These are phyloP conservation scores for Xerus inauris DNA, from an alignment of 2,113 vertebrate genomes.

Conservation along the genomic window DNA sequence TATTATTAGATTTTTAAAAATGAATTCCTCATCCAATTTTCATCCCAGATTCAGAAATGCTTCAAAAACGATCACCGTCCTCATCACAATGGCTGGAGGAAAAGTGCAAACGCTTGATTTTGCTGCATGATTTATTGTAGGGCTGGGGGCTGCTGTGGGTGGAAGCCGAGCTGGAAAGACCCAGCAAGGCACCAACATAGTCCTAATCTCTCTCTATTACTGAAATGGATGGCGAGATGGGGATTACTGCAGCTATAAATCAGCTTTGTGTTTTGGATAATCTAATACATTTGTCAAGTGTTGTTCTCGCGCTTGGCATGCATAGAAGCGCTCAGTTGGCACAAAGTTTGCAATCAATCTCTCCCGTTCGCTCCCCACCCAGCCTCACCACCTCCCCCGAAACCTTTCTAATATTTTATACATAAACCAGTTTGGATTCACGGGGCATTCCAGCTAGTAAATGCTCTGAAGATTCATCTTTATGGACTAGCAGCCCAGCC, in stretches of 20 bases:
- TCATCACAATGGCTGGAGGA: not conserved
- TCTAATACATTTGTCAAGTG: constrained; percentile 82
- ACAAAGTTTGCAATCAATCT: constrained; percentile 81
- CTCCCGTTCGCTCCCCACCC: not conserved
- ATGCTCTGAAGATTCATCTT: constrained; percentile 76
- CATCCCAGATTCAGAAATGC: not conserved
- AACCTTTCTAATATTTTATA: constrained; percentile 76
- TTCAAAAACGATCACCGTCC: not conserved
- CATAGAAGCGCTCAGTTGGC: constrained; percentile 78
- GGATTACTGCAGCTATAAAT: constrained; percentile 79
- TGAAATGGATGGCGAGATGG: constrained; percentile 68
- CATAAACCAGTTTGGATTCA: constrained; percentile 77
- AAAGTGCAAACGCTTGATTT: not conserved
- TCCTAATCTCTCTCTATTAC: constrained; percentile 70
- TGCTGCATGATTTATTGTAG: not conserved
- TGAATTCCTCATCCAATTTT: not conserved
- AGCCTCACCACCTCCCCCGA: constrained; percentile 29
- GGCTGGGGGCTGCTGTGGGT: not conserved
- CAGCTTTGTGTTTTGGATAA: constrained; percentile 80
- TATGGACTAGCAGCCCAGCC: constrained; percentile 68
- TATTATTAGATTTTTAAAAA: not conserved
- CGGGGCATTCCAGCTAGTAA: constrained; percentile 78
- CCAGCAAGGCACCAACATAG: not conserved
- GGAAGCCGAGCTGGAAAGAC: not conserved
- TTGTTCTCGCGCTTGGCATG: constrained; percentile 67